Base-by-base conservation (phyloP, 2,888 invertebrate species). In the Molanna angustata region DNA sequence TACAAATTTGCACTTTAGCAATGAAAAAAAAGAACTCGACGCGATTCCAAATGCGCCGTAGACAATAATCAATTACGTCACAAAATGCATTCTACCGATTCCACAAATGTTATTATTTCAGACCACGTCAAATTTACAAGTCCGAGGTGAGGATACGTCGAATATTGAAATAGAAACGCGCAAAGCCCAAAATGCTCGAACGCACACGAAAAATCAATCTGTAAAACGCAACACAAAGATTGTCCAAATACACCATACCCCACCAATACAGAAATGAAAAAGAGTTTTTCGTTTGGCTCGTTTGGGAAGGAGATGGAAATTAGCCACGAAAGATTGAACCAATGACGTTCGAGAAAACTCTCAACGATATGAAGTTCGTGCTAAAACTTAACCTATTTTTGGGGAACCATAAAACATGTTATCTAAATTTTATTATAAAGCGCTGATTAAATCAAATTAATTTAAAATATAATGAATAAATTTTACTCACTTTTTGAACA, bases 401-500 rank as follows among this genome's bases (percentile, higher is more conserved):
- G 3, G 2, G 21, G n/a, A 33, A 47, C n/a, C 3, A 46, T 46
- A 46, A 52, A 46, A 37, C 19, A n/a, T 11, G 2, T 19, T 17
- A 18, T 20, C 14, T 17, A 21, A 4, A 2, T 31, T 16, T 18
- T 17, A 35, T 43, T 14, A 18, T 39, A 45, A 31, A 21, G 32
- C 33, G 22, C 16, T 42, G 27, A 14, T 17, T 4, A 17, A 47
- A 19, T 14, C 11, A 47, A 52, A 20, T 41, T 33, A 11, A 41
- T 35, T 43, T 11, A 16, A 31, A 41, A 2, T 19, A 6, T 16
- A 19, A 40, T 35, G 27, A 52, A 13, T 7, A 35, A 14, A 22
- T n/a, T 45, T 22, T 53, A 76, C 76, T 76, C 65, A 76, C 76
- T 76, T 76, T 64, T 76, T 76, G 58, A 76, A 76, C 76, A 76